Percentiles rank a stretch among this genome's conserved stretches.
Conservation (phyloP, 2,113 vertebrate genomes). For the Hemichromis elongatus region DNA sequence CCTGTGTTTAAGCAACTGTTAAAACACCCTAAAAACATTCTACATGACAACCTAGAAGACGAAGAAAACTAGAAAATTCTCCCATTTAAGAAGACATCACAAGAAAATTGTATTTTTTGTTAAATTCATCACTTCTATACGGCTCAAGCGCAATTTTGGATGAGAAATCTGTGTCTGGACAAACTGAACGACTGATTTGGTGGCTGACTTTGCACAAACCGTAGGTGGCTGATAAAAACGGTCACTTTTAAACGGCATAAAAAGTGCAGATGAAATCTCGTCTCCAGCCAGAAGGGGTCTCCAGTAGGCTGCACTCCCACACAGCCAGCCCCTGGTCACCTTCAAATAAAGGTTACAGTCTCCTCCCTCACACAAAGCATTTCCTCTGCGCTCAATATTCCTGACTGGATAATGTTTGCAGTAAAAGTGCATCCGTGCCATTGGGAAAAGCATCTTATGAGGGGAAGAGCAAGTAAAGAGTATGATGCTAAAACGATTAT, state of each 20-base stretch:
- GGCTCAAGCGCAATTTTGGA: not conserved
- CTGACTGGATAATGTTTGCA: not conserved
- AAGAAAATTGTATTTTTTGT: accelerated
- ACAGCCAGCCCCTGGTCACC: conserved; percentile 55
- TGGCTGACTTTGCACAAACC: not conserved
- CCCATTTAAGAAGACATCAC: not conserved
- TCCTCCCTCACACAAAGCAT: conserved; percentile 37
- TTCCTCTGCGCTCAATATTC: conserved; percentile 39
- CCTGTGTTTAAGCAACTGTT: not conserved
- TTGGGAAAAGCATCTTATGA: not conserved
- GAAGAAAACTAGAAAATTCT: not conserved
- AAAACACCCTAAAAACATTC: not conserved
- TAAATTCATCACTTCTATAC: not conserved
- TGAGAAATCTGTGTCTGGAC: not conserved
- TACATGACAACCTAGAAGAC: not conserved
- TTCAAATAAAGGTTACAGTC: conserved; percentile 69
- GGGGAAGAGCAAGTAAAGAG: not conserved
- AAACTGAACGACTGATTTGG: not conserved
- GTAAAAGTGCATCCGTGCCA: not conserved
- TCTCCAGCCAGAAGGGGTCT: conserved; percentile 61
- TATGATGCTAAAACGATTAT: conserved; percentile 9
- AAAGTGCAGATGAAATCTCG: not conserved
- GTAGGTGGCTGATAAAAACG: not conserved
- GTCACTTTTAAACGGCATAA: not conserved
- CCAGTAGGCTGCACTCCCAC: conserved; percentile 25